Base-by-base conservation (phyloP, 2,113 vertebrate species). In the Notiomystis cincta region DNA sequence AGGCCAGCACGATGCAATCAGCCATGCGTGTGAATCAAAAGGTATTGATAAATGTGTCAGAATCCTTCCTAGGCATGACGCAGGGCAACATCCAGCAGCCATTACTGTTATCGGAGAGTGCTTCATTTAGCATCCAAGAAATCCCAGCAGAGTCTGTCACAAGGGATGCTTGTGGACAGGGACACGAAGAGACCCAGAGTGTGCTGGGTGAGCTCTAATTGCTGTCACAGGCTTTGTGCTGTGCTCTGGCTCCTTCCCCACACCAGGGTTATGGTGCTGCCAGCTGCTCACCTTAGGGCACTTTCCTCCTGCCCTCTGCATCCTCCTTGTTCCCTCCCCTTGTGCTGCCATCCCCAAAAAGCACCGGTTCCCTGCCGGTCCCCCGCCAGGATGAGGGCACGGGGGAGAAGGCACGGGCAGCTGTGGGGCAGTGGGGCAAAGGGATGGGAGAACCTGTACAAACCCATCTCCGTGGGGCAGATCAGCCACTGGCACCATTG, bases 381-480 rank as follows among this genome's bases (percentile, higher is more conserved):
- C 47, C 30, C 45, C 60, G 38, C 53, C 37, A 50, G 20, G 21
- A 14, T 3, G 5, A 6, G 7, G 45, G 35, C 10, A 12, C 11
- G 2, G 30, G 42, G 42, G 16, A 25, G 27, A 62, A 33, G 48
- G 57, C 33, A 9, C 0, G 0, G 9, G n/a, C 2, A 9, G n/a
- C 48, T 11, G 30, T 0, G 2, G 51, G 38, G 47, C 54, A 71
- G 3, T 13, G 51, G 42, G 25, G 13, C 51, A 50, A 9, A 42
- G 61, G 22, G 14, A n/a, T 37, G n/a, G 48, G 20, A 14, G n/a
- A 40, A 35, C 25, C 3, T 17, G 30, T 5, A 10, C 35, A 50
- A 35, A 66, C 30, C 13, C 35, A 48, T 20, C 25, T 13, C 2
- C 4, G 48, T 0, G 0, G 38, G 23, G 23, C 3, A 1, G 27